Base-by-base conservation (phyloP, 1,140 invertebrate species). In the Vollenhovia emeryi region DNA sequence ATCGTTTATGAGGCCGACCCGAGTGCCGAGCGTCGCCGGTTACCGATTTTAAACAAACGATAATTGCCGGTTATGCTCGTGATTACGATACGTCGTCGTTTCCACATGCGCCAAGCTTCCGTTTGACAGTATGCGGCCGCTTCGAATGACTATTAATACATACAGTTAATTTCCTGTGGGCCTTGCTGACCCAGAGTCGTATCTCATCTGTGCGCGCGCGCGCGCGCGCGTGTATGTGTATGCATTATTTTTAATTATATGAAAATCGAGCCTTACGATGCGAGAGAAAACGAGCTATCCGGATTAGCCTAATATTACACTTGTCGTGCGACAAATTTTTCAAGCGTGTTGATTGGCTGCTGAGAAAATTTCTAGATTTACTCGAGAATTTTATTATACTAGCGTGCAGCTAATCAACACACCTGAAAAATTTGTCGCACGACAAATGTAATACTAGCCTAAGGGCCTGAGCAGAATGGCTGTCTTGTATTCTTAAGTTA, bases 21-120 rank as follows among this genome's bases (percentile, higher is more conserved):
- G 69, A 88, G 88, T 85, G 52, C 68, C 52, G 87, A 76, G 40
- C 64, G 66, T 50, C 55, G 64, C 40, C 62, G 75, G 71, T 73
- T 66, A 52, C 15, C 43, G 48, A 66, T 27, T 89, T 88, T 40
- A 83, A 86, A 84, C 62, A 82, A 78, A 88, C 78, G 84, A 86
- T 89, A 89, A 89, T 89, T 86, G 84, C 66, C 84, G 59, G 87
- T 60, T 83, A 68, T 52, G 27, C 71, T 40, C 43, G 59, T 45
- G 78, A 89, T 89, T 89, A 74, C 66, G 73, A 21, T 83, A 64
- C 64, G 45, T 73, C 71, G 66, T 83, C 43, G 24, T 85, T 85
- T 78, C 84, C 78, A 71, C 33, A 62, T 48, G 57, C 55, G 27
- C 50, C 30, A 75, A 76, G 78, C 78, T 89, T 89, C 88, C 88